Evolutionary conservation across 2,113 vertebrate species (phyloP), one percentile per base, ranked within the genome.

Genomic region (Phyllostomus hastatus): DNA sequence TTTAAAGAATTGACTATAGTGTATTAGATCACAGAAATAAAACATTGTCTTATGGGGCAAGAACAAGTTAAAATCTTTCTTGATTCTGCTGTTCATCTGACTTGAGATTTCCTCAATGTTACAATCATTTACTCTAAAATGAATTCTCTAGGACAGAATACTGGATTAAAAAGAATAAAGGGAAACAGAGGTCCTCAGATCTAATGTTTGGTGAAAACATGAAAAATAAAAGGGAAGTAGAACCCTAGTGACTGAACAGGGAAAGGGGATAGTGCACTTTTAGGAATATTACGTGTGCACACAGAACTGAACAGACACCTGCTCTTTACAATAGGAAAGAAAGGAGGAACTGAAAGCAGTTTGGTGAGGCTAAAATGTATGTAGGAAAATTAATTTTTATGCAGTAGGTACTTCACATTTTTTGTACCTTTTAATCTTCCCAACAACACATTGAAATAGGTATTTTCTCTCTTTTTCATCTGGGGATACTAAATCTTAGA

Each of bases 41-140:
- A 82, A 20, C 50, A 72, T n/a, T 95, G 52, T 94, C 78, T 69
- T 50, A 69, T 19, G 46, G 38, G 41, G 59, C 16, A 93, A 84
- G 46, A 94, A 69, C 5, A 95, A 92, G 57, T 10, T 93, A 91
- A 76, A 87, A 57, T 70, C 24, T 59, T 41, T 90, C 94, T 59
- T 85, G n/a, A 95, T 70, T 64, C 64, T 48, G 35, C 15, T 90
- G 14, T 96, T 90, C 43, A 64, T 73, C 89, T 94, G n/a, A 88
- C 73, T 93, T 81, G 43, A 96, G 46, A 95, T 28, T 81, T 90
- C 38, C 41, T 91, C 38, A 81, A 64, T 43, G 35, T 78, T 88
- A 85, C 5, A 79, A 46, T 91, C 61, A 91, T 88, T 88, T 80
- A 54, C 78, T 82, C 20, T 89, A 91, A 89, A 93, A 89, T 83